phyloP scores from a whole-genome alignment of 2,888 invertebrate genomes.

The Labia minor region DNA sequence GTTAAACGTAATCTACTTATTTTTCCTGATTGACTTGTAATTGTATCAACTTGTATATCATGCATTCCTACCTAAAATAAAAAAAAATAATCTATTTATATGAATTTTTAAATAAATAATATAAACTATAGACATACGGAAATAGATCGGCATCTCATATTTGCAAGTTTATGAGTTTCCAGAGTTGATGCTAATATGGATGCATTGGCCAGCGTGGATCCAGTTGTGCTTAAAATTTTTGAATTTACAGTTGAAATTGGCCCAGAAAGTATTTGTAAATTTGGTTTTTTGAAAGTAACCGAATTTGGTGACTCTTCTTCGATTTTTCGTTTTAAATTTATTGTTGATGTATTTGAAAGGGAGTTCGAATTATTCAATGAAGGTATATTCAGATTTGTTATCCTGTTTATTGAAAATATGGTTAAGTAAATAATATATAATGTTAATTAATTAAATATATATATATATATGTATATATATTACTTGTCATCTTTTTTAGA shows the following conservation, averaged over 20 bases:
- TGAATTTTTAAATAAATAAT: no score
- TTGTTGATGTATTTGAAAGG: background rate
- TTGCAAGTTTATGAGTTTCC: background rate
- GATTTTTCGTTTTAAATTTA: background rate
- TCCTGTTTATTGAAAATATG: no score
- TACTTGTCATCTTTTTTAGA: conserved; percentile 16
- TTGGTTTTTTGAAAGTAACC: background rate
- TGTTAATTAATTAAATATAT: no score
- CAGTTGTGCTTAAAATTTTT: background rate
- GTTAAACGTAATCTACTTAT: background rate
- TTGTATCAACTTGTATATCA: background rate
- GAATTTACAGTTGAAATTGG: background rate
- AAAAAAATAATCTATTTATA: no score
- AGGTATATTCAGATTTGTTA: background rate
- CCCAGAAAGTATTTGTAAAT: background rate
- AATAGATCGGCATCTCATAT: background rate
- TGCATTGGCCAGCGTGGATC: background rate
- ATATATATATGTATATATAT: no score
- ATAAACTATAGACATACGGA: background rate
- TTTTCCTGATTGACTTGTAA: background rate
- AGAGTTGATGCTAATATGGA: background rate
- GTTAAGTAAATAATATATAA: no score
- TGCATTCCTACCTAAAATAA: background rate
- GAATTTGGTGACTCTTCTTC: background rate
- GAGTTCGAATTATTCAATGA: background rate